A percentile compares a stretch with the other conserved stretches of the same genome.
These are phyloP conservation scores for Syngnathoides biaculeatus DNA, from an alignment of 2,113 vertebrate genomes.

Conservation along the genomic window DNA sequence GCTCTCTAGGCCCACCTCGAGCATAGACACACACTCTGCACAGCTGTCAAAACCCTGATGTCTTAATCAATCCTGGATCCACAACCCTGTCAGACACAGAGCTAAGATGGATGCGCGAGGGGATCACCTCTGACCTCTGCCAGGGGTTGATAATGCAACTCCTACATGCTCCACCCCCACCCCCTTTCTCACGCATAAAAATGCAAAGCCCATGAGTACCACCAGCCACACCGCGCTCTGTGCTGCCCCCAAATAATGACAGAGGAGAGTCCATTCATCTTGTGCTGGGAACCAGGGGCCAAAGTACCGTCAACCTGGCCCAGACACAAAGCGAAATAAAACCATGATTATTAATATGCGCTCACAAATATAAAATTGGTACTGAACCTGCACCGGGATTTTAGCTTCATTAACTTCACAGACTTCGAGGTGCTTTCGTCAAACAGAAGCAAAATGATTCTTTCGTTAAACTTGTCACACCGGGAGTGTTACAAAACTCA, in stretches of 20 bases:
- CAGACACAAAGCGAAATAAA: slow-evolving; percentile 37
- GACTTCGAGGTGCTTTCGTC: not conserved
- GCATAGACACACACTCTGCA: slow-evolving; percentile 19
- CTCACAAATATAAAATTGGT: slow-evolving; percentile 19
- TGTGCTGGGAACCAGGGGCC: slow-evolving; percentile 62
- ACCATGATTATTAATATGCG: slow-evolving; percentile 21
- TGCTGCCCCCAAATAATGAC: slow-evolving; percentile 75
- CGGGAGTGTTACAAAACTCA: slow-evolving; percentile 61
- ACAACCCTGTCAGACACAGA: slow-evolving; percentile 76
- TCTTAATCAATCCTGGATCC: slow-evolving; percentile 92
- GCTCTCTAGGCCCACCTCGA: slow-evolving; percentile 37
- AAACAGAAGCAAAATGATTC: slow-evolving; percentile 10
- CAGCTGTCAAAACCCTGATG: slow-evolving; percentile 85
- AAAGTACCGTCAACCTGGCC: slow-evolving; percentile 45
- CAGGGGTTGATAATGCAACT: slow-evolving; percentile 74
- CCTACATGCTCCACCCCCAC: slow-evolving; percentile 30
- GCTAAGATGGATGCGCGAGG: slow-evolving; percentile 91
- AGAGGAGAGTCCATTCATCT: slow-evolving; percentile 76
- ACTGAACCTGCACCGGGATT: not conserved
- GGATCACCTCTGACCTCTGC: slow-evolving; percentile 81
- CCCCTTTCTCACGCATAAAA: no score
- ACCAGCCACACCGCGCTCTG: slow-evolving; percentile 35
- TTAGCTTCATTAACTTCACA: not conserved
- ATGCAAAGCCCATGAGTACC: no score
- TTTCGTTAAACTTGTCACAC: slow-evolving; percentile 26